A percentile compares a stretch with the other conserved stretches of the same genome.
These are phyloP conservation scores for Aspiorhynchus laticeps DNA, from an alignment of 2,113 vertebrate species.

Conservation along the genomic window DNA sequence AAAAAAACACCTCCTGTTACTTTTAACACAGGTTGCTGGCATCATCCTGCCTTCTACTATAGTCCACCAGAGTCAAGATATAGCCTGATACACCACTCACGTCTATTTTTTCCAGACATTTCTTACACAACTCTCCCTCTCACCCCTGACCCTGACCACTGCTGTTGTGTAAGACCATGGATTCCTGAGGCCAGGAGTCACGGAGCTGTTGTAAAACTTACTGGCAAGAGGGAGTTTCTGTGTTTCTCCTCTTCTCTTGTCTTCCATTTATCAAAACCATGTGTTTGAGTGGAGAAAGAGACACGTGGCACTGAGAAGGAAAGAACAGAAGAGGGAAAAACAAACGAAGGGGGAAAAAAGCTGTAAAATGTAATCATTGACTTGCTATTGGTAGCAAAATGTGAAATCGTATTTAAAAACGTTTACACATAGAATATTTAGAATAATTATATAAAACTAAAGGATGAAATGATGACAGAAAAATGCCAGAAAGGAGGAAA, in stretches of 20 bases:
- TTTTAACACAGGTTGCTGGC: slow-evolving; percentile 24
- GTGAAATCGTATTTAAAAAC: not conserved
- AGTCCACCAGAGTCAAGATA: slow-evolving; percentile 13
- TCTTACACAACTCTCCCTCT: slow-evolving; percentile 39
- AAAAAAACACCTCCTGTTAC: not conserved
- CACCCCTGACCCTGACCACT: slow-evolving; percentile 54
- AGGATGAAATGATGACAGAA: too few species aligned
- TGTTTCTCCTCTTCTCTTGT: slow-evolving; percentile 71
- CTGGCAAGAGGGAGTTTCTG: slow-evolving; percentile 71
- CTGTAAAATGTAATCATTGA: not conserved
- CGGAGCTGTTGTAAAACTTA: slow-evolving; percentile 78
- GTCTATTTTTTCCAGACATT: slow-evolving; percentile 15
- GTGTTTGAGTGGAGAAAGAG: slow-evolving; percentile 69
- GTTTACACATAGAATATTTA: not conserved
- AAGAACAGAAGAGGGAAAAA: not conserved
- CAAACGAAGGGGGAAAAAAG: not conserved
- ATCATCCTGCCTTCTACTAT: not conserved
- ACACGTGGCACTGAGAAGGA: slow-evolving; percentile 68
- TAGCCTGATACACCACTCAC: not conserved
- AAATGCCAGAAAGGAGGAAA: not conserved
- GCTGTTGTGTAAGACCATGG: slow-evolving; percentile 75
- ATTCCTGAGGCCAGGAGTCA: slow-evolving; percentile 78
- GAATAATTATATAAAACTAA: not conserved
- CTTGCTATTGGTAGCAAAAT: not conserved
- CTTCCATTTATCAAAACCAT: slow-evolving; percentile 76